Base-by-base conservation (phyloP, 2,113 vertebrate species). In the Larimichthys crocea region DNA sequence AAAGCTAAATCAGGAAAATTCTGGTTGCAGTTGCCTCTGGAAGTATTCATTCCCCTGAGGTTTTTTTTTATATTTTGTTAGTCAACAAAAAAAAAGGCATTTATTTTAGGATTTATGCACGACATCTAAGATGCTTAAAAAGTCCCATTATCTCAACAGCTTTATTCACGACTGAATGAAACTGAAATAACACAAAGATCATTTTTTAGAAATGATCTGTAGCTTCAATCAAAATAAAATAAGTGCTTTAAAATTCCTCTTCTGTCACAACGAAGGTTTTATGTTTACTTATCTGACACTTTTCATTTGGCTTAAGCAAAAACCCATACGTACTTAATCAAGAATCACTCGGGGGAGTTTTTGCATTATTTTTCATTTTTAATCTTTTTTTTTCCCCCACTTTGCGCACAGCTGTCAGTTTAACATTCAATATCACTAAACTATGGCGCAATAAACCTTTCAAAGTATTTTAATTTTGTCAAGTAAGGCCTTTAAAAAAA, bases 1-100 rank as follows among this genome's bases (percentile, higher is more conserved):
- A 22, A 76, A 63, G 82, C 88, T 88, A 79, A 84, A 86, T 78
- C 84, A 61, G 46, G 77, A 76, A 80, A 69, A 68, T 49, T 66
- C 16, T 49, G 29, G 50, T 73, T 82, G 57, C n/a, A 56, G 40
- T 61, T 65, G 22, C 50, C 46, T 66, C 59, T 64, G 60, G 71
- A 87, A 86, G 42, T 62, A 44, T 72, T 40, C 3, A 24, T 29
- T 82, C 84, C 76, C 77, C 14, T 74, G 67, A 72, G 84, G 68
- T 77, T 49, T 85, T 80, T 75, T 86, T 79, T 75, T 49, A 57
- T 74, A 40, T 74, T 64, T 79, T 74, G 62, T 68, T 53, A 80
- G 72, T 84, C 81, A 80, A 83, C 76, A 80, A 85, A 71, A 82
- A 84, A 70, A 85, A 68, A 8, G 29, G 29, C 40, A 48, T 79